Conservation (phyloP, 2,113 vertebrate species). For the Abramis brama region DNA sequence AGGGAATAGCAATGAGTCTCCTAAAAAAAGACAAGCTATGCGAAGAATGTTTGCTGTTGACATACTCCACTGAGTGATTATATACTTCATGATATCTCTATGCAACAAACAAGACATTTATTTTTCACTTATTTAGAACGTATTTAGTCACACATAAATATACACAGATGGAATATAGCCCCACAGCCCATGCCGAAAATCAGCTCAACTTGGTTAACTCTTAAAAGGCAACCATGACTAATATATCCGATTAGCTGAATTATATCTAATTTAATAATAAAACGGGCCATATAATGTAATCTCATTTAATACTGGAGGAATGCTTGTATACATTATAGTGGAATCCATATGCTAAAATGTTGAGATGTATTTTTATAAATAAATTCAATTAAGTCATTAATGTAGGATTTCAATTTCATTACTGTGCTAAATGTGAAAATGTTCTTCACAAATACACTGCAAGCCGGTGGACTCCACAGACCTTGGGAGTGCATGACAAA, state of each 20-base stretch:
- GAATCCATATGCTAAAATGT: not conserved
- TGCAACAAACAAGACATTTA: not conserved
- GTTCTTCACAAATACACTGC: not conserved
- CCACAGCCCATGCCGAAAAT: not conserved
- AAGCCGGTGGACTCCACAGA: not conserved
- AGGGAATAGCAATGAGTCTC: conserved; percentile 68
- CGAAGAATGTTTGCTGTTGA: conserved; percentile 23
- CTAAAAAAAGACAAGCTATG: not conserved
- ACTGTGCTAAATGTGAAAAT: not conserved
- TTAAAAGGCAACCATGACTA: conserved; percentile 5
- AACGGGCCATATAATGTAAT: not conserved
- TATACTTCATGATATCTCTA: not conserved
- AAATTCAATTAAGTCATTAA: not conserved
- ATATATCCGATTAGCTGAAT: not conserved
- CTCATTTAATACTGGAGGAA: not conserved
- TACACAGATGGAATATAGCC: not conserved
- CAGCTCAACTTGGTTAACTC: not conserved
- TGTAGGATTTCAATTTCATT: not conserved
- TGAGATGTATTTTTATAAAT: conserved; percentile 18
- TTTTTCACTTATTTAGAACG: conserved; percentile 2
- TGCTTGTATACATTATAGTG: not conserved
- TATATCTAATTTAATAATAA: conserved; percentile 18
- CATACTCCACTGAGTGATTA: conserved; percentile 6
- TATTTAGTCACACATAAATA: conserved; percentile 1
- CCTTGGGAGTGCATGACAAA: conserved; percentile 16